These are phyloP conservation scores for Alligator sinensis DNA, from an alignment of 2,113 vertebrate species.

Conservation along the genomic window DNA sequence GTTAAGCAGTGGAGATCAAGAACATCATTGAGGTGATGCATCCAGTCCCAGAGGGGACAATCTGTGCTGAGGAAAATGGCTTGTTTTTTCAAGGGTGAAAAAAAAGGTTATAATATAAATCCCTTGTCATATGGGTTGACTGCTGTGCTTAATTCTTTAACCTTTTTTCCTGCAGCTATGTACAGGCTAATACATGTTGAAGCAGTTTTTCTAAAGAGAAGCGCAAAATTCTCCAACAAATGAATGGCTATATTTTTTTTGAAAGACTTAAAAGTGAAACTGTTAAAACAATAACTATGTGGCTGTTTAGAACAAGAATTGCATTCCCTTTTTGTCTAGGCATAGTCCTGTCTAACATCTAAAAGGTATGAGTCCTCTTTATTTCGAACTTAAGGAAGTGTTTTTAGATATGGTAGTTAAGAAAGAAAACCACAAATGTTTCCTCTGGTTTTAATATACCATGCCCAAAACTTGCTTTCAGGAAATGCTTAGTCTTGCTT, in stretches of 20 bases:
- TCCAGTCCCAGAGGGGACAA: background rate
- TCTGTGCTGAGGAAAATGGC: background rate
- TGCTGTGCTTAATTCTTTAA: background rate
- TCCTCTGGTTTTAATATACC: constrained; percentile 9
- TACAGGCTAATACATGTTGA: accelerated
- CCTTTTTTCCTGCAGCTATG: background rate
- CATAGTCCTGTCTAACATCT: background rate
- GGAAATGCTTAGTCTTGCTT: constrained; percentile 55
- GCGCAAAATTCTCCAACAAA: background rate
- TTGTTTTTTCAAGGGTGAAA: background rate
- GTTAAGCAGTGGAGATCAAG: accelerated
- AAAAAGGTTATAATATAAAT: background rate
- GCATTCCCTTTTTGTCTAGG: constrained; percentile 28
- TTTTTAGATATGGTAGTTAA: constrained; percentile 40
- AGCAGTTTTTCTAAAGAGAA: accelerated
- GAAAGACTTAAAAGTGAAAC: background rate
- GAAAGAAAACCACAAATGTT: constrained; percentile 53
- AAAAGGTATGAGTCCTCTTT: background rate
- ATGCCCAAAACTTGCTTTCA: background rate
- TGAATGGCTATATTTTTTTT: background rate
- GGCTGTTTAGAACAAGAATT: constrained; percentile 4
- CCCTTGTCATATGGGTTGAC: background rate
- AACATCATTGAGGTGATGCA: accelerated
- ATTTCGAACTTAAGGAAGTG: constrained; percentile 26
- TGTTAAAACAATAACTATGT: accelerated